Evolutionary conservation across 2,888 invertebrate species (phyloP), one percentile per base, ranked within the genome.

Genomic region (Apotomis capreana): DNA sequence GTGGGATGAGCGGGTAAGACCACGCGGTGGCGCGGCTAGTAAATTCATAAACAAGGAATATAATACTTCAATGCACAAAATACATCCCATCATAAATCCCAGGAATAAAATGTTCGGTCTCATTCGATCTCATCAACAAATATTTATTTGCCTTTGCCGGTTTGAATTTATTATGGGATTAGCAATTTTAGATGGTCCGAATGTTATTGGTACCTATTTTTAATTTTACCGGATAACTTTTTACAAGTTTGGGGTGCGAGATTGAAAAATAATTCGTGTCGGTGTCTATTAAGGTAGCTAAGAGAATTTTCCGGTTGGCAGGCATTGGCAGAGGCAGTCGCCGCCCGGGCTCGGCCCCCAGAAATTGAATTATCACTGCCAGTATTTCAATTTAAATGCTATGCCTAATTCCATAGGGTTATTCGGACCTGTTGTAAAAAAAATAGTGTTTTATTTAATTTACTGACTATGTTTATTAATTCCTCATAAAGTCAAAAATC

Each of bases 301-400:
- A 79, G 77, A 77, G 78, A 76, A 78, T 81, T 79, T 79, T 78
- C 80, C 75, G 78, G 77, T 75, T 76, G 75, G 76, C 73, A 80
- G 77, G 77, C 74, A 77, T 73, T 76, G 74, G 74, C 61, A 69
- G 76, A 76, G 75, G 78, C 78, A 76, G 78, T 73, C 79, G 76
- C 87, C 82, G 88, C 86, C 82, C 78, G 75, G 81, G 78, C 76
- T 87, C 81, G 79, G 87, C 89, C 87, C 78, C 87, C 87, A 86
- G 87, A 89, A 90, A 90, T 89, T 85, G 86, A 88, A 86, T 91
- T 90, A 90, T 82, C 84, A 78, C 80, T 82, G 83, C 78, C 87
- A 87, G 87, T 88, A 89, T 90, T 90, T 87, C 90, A 88, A 90
- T 91, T 90, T 90, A 89, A 89, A 87, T 84, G 87, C 87, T 87